Percentiles rank a stretch among this genome's conserved stretches.
phyloP scores from a whole-genome alignment of 2,888 invertebrate species.

The Habrosyne pyritoides region DNA sequence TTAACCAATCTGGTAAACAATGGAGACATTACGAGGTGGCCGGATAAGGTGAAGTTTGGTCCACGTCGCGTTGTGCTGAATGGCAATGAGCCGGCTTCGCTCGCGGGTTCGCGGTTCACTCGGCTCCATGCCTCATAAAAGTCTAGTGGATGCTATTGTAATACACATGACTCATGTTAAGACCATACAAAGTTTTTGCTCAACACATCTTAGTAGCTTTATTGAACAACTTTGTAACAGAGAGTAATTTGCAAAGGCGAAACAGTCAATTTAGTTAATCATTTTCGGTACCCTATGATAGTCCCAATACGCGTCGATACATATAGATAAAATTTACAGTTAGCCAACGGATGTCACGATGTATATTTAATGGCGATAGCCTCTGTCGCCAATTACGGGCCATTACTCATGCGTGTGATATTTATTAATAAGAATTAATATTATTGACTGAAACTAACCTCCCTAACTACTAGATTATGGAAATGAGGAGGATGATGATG shows the following conservation, averaged over 20 bases:
- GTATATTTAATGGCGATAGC: constrained; percentile 72
- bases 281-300: constrained; percentile 17
- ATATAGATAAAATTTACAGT: constrained; percentile 60
- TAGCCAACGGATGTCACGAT: constrained; percentile 77
- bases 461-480: not conserved
- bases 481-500: no score
- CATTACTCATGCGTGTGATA: constrained; percentile 75
- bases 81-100: constrained; percentile 65
- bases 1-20: constrained; percentile 72
- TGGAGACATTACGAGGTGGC: constrained; percentile 74
- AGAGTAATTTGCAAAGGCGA: not conserved
- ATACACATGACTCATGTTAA: constrained; percentile 60
- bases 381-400: constrained; percentile 74
- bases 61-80: constrained; percentile 68
- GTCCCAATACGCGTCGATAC: constrained; percentile 23
- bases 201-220: constrained; percentile 25
- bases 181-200: constrained; percentile 53
- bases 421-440: constrained; percentile 62
- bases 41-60: constrained; percentile 74
- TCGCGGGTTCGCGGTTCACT: constrained; percentile 34
- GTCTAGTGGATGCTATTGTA: constrained; percentile 53
- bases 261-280: not conserved
- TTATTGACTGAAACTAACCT: constrained; percentile 12
- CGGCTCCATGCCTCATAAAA: constrained; percentile 44
- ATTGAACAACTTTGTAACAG: not conserved